These are phyloP conservation scores for Catagonus wagneri DNA, from an alignment of 2,113 vertebrate genomes.

Conservation along the genomic window DNA sequence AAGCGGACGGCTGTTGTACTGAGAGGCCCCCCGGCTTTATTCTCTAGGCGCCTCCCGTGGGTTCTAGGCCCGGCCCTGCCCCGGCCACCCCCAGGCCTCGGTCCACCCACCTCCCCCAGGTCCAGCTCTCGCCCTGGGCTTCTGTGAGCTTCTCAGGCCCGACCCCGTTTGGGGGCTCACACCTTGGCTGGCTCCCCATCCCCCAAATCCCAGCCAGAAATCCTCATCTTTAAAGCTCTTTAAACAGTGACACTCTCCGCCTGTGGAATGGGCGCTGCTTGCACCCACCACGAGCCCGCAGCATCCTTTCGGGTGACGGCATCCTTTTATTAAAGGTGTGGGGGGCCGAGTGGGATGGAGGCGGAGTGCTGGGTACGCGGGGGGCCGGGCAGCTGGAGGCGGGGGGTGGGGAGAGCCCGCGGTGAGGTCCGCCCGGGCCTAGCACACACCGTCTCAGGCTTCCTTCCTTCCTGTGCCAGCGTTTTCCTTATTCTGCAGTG, in stretches of 20 bases:
- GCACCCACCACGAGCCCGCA: not conserved
- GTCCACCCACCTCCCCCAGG: not conserved
- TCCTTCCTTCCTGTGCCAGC: rapidly evolving
- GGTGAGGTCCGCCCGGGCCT: not conserved
- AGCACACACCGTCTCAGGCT: not conserved
- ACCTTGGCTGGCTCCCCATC: not conserved
- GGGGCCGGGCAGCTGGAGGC: not conserved
- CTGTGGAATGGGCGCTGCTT: not conserved
- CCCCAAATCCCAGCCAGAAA: rapidly evolving
- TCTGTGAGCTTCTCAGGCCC: rapidly evolving
- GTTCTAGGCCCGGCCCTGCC: too few species aligned
- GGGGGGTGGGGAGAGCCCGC: not conserved
- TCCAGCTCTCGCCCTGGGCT: not conserved
- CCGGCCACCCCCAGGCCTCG: not conserved
- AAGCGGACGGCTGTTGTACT: rapidly evolving
- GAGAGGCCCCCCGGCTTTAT: not conserved
- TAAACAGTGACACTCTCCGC: not conserved
- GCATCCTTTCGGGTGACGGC: rapidly evolving
- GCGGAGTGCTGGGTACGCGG: not conserved
- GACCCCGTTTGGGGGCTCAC: not conserved
- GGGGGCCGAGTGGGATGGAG: not conserved
- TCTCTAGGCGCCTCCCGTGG: rapidly evolving
- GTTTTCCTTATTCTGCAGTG: not conserved
- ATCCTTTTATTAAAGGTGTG: not conserved
- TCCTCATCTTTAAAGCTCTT: rapidly evolving